Evolutionary conservation across 1,140 invertebrate genomes (phyloP), one percentile per base, ranked within the genome.

Genomic region (Limonius californicus): DNA sequence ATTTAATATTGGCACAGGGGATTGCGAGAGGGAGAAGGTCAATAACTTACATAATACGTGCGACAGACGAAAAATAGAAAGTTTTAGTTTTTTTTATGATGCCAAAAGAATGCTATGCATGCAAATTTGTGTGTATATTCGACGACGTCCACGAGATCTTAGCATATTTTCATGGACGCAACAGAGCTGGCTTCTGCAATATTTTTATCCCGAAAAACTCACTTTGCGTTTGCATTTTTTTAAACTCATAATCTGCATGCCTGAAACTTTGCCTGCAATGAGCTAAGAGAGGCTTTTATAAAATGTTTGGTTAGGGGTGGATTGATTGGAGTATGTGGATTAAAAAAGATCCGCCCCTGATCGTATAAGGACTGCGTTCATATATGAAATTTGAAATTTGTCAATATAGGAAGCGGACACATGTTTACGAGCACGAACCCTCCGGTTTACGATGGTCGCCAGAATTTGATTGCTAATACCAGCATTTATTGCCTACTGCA

Each of bases 381-480:
- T 42, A 61, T 64, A 65, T 65, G 66, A 65, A 62, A 62, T 65
- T 65, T 59, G 47, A 67, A 68, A 68, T 62, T 68, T 68, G 65
- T 68, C 67, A 64, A 64, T 64, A 66, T 67, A 63, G 64, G 61
- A 60, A 66, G 59, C 45, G 56, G 57, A 64, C 67, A 66, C 60
- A 67, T 66, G 64, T 68, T 68, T 68, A 68, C 60, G 67, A 68
- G 62, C 61, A 27, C 50, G 56, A 55, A 57, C 60, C 64, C 67
- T 60, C 65, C 45, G 45, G 45, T 67, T 67, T 69, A 67, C 59
- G 65, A 63, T 65, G 62, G 57, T 45, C 62, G 65, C 50, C 65
- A 62, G 64, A 65, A 67, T 69, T 69, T 67, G 68, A 69, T 69
- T 67, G 68, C 68, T 65, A 67, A 67, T 66, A 67, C 62, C 58